Conservation (phyloP, 2,888 invertebrate genomes). For the Andrena camellia region DNA sequence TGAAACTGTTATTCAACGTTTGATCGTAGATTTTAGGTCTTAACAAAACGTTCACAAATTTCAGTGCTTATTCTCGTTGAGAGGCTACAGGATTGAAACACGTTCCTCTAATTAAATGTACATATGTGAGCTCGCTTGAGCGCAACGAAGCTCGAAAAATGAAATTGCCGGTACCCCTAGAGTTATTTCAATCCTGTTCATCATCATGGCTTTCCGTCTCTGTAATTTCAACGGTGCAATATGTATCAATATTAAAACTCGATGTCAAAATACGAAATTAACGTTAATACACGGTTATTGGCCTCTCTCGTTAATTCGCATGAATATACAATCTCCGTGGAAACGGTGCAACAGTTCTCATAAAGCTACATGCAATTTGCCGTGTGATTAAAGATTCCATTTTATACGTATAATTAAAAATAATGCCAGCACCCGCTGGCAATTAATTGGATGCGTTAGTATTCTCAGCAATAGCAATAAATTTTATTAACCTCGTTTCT, state of each 20-base stretch:
- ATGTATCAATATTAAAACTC: neutral
- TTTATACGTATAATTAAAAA: slow-evolving; percentile 2
- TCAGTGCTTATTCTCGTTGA: neutral
- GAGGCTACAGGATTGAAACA: neutral
- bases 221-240: neutral
- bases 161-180: neutral
- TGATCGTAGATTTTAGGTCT: neutral
- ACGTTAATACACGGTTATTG: neutral
- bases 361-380: neutral
- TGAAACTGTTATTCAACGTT: neutral
- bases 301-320: neutral
- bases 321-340: slow-evolving; percentile 4
- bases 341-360: neutral
- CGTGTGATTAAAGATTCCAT: neutral
- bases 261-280: slow-evolving; percentile 6
- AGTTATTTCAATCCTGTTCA: neutral
- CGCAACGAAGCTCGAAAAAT: neutral
- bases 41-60: neutral
- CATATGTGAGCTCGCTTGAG: neutral
- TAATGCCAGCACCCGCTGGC: neutral
- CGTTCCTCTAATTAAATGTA: slow-evolving; percentile 13
- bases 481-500: neutral
- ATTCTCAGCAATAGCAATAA: neutral
- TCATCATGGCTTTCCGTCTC: neutral
- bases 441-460: neutral